A percentile compares a stretch with the other conserved stretches of the same genome.
These are phyloP conservation scores for Andrena marginata DNA, from an alignment of 2,888 invertebrate genomes.

Conservation along the genomic window DNA sequence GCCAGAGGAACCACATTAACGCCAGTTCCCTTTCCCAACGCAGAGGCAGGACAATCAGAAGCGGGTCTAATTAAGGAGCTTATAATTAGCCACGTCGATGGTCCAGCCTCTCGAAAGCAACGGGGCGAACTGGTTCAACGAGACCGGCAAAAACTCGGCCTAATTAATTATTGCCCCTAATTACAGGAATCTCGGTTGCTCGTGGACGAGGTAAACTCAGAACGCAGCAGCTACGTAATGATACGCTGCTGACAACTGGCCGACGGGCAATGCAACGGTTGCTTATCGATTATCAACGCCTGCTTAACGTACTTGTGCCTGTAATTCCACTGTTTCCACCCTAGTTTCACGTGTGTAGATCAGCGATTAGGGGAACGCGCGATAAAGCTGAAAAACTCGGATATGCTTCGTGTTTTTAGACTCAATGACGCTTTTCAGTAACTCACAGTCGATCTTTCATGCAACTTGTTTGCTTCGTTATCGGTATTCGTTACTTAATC, in stretches of 20 bases:
- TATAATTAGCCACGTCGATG: slow-evolving; percentile 38
- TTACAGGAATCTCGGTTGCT: slow-evolving; percentile 50
- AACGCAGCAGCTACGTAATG: slow-evolving; percentile 29
- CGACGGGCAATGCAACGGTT: slow-evolving; percentile 11
- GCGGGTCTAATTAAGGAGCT: slow-evolving; percentile 45
- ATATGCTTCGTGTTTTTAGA: not conserved
- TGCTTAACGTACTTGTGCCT: slow-evolving; percentile 31
- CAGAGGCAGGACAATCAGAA: slow-evolving; percentile 7
- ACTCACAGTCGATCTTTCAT: not conserved
- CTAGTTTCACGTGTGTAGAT: slow-evolving; percentile 2
- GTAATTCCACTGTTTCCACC: slow-evolving; percentile 11
- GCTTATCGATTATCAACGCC: slow-evolving; percentile 59
- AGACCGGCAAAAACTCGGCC: slow-evolving; percentile 39
- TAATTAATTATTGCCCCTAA: slow-evolving; percentile 65
- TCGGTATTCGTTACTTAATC: no score
- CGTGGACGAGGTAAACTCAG: not conserved
- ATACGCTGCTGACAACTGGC: slow-evolving; percentile 9
- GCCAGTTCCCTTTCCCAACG: not conserved
- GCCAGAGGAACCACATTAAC: not conserved
- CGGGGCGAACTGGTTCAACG: slow-evolving; percentile 12
- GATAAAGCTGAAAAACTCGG: no score
- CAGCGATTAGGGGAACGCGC: no score
- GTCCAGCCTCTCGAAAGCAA: slow-evolving; percentile 4
- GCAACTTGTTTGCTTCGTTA: no score
- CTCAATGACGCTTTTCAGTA: not conserved